Evolutionary conservation across 2,888 invertebrate genomes (phyloP).

Genomic region (Helleia helle): DNA sequence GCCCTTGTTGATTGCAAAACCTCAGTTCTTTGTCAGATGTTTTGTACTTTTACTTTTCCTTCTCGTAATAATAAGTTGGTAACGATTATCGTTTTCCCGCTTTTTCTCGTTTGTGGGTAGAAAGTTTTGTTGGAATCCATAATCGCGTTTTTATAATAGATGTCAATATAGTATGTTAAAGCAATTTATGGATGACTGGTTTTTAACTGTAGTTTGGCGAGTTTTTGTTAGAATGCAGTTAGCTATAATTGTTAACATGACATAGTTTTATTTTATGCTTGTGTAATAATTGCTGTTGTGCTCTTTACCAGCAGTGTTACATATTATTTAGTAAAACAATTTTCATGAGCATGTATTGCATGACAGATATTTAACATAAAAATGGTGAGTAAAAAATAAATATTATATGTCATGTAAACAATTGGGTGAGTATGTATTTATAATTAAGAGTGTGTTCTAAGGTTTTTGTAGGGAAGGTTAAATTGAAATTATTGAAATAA

Average conservation of each 20-base stretch:
- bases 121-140: slow-evolving; percentile 1
- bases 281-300: slow-evolving; percentile 17
- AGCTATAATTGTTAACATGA: slow-evolving; percentile 31
- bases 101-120: slow-evolving; percentile 9
- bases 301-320: no score
- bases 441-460: no score
- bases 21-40: slow-evolving; percentile 56
- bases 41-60: slow-evolving; percentile 10
- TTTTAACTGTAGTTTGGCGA: slow-evolving; percentile 32
- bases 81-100: slow-evolving; percentile 4
- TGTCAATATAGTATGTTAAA: slow-evolving; percentile 32
- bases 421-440: no score
- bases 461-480: no score
- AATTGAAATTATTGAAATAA: no score
- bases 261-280: slow-evolving; percentile 24
- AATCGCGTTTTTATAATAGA: slow-evolving; percentile 13
- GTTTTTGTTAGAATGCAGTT: slow-evolving; percentile 35
- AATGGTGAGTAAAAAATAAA: background rate
- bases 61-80: slow-evolving; percentile 3
- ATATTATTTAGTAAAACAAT: no score
- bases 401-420: slow-evolving; percentile 11
- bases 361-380: no score
- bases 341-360: no score
- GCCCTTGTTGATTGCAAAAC: slow-evolving; percentile 67
- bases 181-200: slow-evolving; percentile 41